Evolutionary conservation across 2,888 invertebrate genomes (phyloP).

Genomic region (Monochamus alternatus): DNA sequence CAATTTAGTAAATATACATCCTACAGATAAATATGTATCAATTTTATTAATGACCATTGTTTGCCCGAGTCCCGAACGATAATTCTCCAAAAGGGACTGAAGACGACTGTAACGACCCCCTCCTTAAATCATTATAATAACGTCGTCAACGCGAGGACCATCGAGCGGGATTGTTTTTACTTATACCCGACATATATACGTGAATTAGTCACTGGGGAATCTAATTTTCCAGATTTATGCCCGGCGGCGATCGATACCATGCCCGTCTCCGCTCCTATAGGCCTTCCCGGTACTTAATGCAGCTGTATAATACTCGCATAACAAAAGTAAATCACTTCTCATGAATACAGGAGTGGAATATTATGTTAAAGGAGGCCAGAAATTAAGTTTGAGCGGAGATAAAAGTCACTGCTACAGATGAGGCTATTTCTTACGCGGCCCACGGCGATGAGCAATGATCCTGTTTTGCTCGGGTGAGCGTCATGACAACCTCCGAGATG

Average conservation of each 20-base stretch:
- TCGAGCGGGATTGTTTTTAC: slow-evolving; percentile 13
- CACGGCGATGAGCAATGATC: slow-evolving; percentile 28
- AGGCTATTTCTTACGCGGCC: slow-evolving; percentile 5
- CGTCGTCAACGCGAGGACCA: not conserved
- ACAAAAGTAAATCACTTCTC: slow-evolving; percentile 40
- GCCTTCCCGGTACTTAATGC: slow-evolving; percentile 9
- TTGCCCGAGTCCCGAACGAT: not conserved
- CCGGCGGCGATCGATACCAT: slow-evolving; percentile 20
- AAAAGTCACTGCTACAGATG: slow-evolving; percentile 26
- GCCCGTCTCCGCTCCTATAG: slow-evolving; percentile 10
- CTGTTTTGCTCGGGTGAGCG: slow-evolving; percentile 28
- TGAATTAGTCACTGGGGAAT: slow-evolving; percentile 19
- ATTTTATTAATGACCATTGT: not conserved
- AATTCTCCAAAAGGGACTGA: not conserved
- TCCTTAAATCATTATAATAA: slow-evolving; percentile 16
- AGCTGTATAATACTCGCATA: slow-evolving; percentile 38
- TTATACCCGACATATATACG: slow-evolving; percentile 11
- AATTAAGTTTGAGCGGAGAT: slow-evolving; percentile 39
- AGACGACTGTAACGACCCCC: not conserved
- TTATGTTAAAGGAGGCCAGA: slow-evolving; percentile 37
- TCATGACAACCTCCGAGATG: slow-evolving; percentile 26
- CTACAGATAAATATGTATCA: too few relatives aligned
- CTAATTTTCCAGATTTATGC: slow-evolving; percentile 30
- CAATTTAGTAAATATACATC: too few relatives aligned
- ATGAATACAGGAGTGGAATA: slow-evolving; percentile 41